Evolutionary conservation across 2,888 invertebrate genomes (phyloP).

Genomic region (Omphaloscelis lunosa): DNA sequence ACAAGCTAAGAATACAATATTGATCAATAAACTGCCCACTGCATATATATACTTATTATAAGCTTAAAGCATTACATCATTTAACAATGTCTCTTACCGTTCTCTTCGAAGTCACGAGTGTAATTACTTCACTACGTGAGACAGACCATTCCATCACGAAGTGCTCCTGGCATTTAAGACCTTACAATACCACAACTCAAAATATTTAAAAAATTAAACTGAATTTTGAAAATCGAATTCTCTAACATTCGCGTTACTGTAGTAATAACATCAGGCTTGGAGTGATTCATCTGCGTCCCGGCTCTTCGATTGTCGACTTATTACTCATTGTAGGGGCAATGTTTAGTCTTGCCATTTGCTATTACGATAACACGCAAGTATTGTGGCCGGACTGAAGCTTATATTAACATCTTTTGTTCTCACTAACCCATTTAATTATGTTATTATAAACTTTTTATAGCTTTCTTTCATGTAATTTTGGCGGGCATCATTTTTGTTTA

Average conservation of each 20-base stretch:
- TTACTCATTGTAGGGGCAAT: constrained; percentile 68
- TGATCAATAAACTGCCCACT: background rate
- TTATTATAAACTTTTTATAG: constrained; percentile 49
- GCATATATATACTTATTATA: background rate
- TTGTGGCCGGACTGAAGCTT: constrained; percentile 48
- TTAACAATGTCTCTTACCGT: background rate
- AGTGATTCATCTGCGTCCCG: constrained; percentile 64
- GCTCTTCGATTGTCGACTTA: constrained; percentile 61
- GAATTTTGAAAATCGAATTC: constrained; percentile 42
- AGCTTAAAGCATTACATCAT: constrained; percentile 25
- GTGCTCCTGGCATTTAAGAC: constrained; percentile 3
- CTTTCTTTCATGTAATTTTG: constrained; percentile 59
- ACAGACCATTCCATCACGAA: constrained; percentile 25
- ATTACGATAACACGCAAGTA: constrained; percentile 61
- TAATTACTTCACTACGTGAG: constrained; percentile 13
- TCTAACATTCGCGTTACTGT: constrained; percentile 43
- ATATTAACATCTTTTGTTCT: constrained; percentile 67
- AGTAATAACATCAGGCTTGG: constrained; percentile 47
- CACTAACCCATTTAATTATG: constrained; percentile 51
- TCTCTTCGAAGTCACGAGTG: constrained; percentile 36
- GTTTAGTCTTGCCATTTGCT: constrained; percentile 65
- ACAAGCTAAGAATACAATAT: background rate
- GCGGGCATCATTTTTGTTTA: constrained; percentile 46
- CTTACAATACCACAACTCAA: constrained; percentile 31
- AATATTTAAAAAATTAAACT: constrained; percentile 33